These are phyloP conservation scores for Ectropis grisescens DNA, from an alignment of 1,140 invertebrate genomes.

Conservation along the genomic window DNA sequence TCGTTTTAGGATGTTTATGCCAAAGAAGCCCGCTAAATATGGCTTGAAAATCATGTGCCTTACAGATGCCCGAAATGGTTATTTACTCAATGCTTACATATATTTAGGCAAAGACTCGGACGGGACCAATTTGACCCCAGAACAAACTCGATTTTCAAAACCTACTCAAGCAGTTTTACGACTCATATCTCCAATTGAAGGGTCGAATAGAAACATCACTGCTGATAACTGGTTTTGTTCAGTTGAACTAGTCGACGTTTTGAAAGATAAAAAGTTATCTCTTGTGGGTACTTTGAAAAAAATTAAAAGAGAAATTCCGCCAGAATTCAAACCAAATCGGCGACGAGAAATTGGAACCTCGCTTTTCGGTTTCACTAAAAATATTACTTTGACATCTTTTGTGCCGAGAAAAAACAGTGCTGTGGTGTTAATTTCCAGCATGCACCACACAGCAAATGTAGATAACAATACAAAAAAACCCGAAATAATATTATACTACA, in stretches of 20 bases:
- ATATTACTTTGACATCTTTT: conserved; percentile 5
- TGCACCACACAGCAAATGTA: too few species aligned
- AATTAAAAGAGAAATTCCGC: conserved; percentile 49
- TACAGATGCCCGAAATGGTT: conserved; percentile 8
- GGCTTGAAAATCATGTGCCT: conserved; percentile 12
- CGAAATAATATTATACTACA: too few species aligned
- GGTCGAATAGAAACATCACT: too few species aligned
- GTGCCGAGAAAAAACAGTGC: conserved; percentile 13
- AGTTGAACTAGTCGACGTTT: conserved; percentile 26
- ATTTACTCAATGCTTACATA: conserved; percentile 29
- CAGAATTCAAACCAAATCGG: conserved; percentile 29
- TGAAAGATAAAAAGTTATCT: conserved; percentile 24
- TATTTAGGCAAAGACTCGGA: conserved; percentile 38
- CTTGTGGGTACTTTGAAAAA: conserved; percentile 39
- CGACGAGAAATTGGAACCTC: conserved; percentile 9
- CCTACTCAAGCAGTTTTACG: conserved; percentile 20
- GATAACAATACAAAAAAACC: too few species aligned
- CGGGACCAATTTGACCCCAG: too few species aligned
- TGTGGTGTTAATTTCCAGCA: too few species aligned
- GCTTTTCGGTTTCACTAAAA: conserved; percentile 10
- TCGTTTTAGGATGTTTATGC: conserved; percentile 54
- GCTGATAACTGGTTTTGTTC: conserved; percentile 45
- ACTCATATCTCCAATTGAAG: conserved; percentile 26
- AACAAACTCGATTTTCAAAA: too few species aligned
- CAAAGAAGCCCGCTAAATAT: conserved; percentile 54